Evolutionary conservation across 2,888 invertebrate species (phyloP), one percentile per base, ranked within the genome.

Genomic region (Carcina quercana): DNA sequence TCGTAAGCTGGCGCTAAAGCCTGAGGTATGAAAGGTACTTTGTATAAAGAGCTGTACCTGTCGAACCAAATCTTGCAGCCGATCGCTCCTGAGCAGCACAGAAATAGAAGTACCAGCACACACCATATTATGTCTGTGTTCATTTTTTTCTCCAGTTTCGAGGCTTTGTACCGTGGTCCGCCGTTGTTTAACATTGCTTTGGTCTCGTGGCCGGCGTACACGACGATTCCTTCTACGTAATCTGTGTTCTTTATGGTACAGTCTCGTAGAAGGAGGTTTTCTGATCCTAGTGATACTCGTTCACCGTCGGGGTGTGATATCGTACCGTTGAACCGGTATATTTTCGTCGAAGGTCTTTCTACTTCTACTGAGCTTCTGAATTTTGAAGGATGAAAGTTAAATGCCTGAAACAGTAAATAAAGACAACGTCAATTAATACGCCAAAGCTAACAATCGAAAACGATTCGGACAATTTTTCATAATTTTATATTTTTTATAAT

Each of bases 101-200:
- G 86, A 41, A 96, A 88, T 41, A 97, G 85, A 48, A 98, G 86
- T 53, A 97, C 93, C 46, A 96, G 87, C 49, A 98, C 95, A 85
- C 97, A 98, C 96, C 96, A 97, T 59, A 97, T 90, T 37, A 98
- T 94, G 78, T 97, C 97, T 50, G 92, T 89, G 79, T 98, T 98
- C 92, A 98, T 97, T 72, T 93, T 91, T 44, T 91, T 89, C 74
- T 98, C 98, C 51, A 98, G 85, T 43, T 91, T 91, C 32, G 97
- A 97, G 51, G 96, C 89, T 79, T 97, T 98, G 78, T 93, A 95
- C 26, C 97, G 88, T 37, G 97, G 97, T 25, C 97, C 96, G 45
- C 96, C 95, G 73, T 97, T 98, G 76, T 98, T 98, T 41, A 98
- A 87, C 95, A 98, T 95, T 11, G 97, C 95, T 80, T 98, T 98